Conservation (phyloP, 2,797 vertebrate genomes). For the Sebastes matsubarae region DNA sequence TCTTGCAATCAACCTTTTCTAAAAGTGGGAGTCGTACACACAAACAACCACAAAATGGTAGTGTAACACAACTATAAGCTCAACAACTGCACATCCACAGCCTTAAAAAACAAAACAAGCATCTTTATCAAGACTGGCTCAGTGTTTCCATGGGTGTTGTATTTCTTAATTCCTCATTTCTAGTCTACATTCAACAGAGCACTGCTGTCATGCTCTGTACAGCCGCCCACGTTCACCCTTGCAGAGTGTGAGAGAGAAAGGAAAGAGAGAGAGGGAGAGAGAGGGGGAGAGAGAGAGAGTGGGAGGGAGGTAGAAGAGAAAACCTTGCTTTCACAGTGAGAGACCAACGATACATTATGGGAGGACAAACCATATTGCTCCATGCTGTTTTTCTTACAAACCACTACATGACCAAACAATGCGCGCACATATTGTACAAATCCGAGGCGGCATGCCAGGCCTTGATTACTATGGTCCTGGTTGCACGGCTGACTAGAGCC, state of each 20-base stretch:
- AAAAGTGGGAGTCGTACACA: not conserved
- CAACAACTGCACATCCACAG: constrained; percentile 9
- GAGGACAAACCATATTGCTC: constrained; percentile 70
- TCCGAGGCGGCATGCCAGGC: constrained; percentile 43
- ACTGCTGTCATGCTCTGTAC: constrained; percentile 76
- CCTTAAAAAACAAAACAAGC: constrained; percentile 43
- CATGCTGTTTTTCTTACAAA: constrained; percentile 74
- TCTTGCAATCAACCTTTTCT: not conserved
- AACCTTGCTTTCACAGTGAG: constrained; percentile 72
- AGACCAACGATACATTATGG: constrained; percentile 68
- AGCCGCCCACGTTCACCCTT: constrained; percentile 81
- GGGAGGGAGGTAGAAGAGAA: constrained; percentile 68
- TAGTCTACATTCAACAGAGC: constrained; percentile 77
- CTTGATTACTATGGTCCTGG: constrained; percentile 10
- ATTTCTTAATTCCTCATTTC: constrained; percentile 73
- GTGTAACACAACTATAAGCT: not conserved
- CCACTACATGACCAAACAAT: constrained; percentile 68
- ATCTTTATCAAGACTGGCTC: constrained; percentile 48
- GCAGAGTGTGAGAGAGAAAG: constrained; percentile 50
- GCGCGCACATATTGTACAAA: constrained; percentile 46
- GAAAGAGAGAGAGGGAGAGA: not conserved
- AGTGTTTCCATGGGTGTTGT: constrained; percentile 67
- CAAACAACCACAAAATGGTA: constrained; percentile 46
- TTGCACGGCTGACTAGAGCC: constrained; percentile 12
- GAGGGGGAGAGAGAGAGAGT: constrained; percentile 50